Conservation (phyloP, 2,888 invertebrate genomes). For the Thecocarcelia acutangulata region DNA sequence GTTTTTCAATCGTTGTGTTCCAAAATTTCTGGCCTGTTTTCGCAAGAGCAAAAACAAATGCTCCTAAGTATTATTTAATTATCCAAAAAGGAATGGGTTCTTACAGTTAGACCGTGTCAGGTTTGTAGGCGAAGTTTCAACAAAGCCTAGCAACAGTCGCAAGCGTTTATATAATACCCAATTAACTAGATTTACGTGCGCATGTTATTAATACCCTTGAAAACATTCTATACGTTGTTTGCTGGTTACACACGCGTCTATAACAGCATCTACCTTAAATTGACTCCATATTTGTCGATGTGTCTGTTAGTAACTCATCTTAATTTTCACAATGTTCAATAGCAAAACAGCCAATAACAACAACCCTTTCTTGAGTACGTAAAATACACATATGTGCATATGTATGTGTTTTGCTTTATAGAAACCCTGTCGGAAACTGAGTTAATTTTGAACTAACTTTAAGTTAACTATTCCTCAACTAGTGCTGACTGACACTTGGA, state of each 20-base stretch:
- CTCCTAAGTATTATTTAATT: not conserved
- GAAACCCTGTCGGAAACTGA: no score
- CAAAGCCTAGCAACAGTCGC: conserved; percentile 56
- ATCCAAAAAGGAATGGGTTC: not conserved
- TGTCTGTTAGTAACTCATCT: conserved; percentile 23
- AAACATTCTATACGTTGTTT: conserved; percentile 31
- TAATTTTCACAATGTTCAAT: conserved; percentile 14
- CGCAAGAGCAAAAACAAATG: conserved; percentile 15
- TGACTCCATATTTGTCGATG: not conserved
- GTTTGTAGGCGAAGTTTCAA: not conserved
- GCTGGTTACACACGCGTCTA: conserved; percentile 30
- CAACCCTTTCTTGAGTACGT: not conserved
- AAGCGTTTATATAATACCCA: conserved; percentile 69
- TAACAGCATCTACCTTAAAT: not conserved
- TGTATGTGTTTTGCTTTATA: no score
- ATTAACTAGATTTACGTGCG: conserved; percentile 72
- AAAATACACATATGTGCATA: not conserved
- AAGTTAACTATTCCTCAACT: no score
- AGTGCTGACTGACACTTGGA: no score
- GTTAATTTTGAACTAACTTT: no score
- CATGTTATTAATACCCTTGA: conserved; percentile 67
- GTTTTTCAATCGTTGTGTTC: conserved; percentile 18
- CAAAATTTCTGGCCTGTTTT: conserved; percentile 56
- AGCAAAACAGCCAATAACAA: not conserved
- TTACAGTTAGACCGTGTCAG: not conserved